These are phyloP conservation scores for Athripsodes cinereus DNA, from an alignment of 2,888 invertebrate species.

Conservation along the genomic window DNA sequence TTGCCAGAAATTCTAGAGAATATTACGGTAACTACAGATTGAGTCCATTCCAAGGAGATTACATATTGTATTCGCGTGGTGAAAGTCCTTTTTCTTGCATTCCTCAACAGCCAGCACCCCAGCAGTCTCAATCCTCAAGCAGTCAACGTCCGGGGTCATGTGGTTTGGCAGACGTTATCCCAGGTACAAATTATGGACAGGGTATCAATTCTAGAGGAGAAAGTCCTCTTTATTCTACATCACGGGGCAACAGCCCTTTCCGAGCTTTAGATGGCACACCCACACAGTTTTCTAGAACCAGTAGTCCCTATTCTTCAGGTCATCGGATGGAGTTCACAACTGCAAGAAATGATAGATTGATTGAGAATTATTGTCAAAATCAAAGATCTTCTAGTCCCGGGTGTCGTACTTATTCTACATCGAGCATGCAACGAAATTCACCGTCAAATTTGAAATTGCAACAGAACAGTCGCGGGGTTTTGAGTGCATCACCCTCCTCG, in stretches of 20 bases:
- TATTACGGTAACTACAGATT: constrained; percentile 9
- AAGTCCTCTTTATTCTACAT: constrained; percentile 17
- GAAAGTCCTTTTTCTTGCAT: constrained; percentile 20
- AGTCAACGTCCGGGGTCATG: constrained; percentile 15
- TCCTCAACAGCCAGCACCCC: constrained; percentile 1
- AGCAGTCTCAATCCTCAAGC: not conserved
- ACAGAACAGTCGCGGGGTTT: not conserved
- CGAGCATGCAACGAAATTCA: constrained; percentile 8
- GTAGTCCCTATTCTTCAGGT: constrained; percentile 19
- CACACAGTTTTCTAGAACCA: constrained; percentile 20
- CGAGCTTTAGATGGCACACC: constrained; percentile 14
- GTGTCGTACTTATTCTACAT: constrained; percentile 17
- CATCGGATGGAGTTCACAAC: constrained; percentile 17
- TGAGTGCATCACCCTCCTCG: not conserved
- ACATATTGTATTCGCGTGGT: constrained; percentile 12
- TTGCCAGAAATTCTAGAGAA: constrained; percentile 3
- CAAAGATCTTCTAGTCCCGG: constrained; percentile 22
- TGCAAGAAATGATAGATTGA: constrained; percentile 11
- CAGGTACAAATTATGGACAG: constrained; percentile 1
- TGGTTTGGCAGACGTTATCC: constrained; percentile 17
- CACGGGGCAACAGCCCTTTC: constrained; percentile 18
- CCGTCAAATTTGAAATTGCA: constrained; percentile 21
- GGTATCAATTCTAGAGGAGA: constrained; percentile 13
- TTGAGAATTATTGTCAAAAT: constrained; percentile 17
- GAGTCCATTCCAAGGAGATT: constrained; percentile 12